Evolutionary conservation across 2,797 vertebrate species (phyloP).

Genomic region (Coluber constrictor): DNA sequence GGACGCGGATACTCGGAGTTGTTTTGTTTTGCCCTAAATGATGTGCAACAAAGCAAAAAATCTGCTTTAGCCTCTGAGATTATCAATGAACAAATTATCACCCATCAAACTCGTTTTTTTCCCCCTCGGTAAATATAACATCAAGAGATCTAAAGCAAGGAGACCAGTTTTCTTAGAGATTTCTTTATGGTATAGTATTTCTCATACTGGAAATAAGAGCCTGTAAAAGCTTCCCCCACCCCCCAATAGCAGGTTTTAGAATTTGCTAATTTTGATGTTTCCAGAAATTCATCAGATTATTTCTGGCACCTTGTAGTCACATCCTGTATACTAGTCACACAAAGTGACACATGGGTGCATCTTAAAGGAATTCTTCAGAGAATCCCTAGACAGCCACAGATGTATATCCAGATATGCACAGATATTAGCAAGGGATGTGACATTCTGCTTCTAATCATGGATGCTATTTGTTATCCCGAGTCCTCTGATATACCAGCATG

Average conservation of each 20-base stretch:
- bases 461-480: not conserved
- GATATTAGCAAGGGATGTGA: not conserved
- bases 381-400: not conserved
- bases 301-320: not conserved
- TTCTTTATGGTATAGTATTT: not conserved
- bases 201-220: not conserved
- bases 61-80: not conserved
- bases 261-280: not conserved
- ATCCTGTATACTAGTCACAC: not conserved
- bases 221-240: not conserved
- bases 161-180: not conserved
- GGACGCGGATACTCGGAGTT: not conserved
- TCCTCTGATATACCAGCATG: not conserved
- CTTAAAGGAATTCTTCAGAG: not conserved
- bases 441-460: not conserved
- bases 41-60: not conserved
- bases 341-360: not conserved
- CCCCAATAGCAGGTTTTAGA: not conserved
- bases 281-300: not conserved
- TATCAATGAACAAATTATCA: not conserved
- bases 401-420: not conserved
- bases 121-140: too few relatives aligned
- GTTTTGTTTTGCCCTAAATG: not conserved
- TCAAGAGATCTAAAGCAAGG: not conserved
- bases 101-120: not conserved